A percentile compares a stretch with the other conserved stretches of the same genome.
Conservation (phyloP, 2,888 invertebrate species). For the Dryadula phaetusa region DNA sequence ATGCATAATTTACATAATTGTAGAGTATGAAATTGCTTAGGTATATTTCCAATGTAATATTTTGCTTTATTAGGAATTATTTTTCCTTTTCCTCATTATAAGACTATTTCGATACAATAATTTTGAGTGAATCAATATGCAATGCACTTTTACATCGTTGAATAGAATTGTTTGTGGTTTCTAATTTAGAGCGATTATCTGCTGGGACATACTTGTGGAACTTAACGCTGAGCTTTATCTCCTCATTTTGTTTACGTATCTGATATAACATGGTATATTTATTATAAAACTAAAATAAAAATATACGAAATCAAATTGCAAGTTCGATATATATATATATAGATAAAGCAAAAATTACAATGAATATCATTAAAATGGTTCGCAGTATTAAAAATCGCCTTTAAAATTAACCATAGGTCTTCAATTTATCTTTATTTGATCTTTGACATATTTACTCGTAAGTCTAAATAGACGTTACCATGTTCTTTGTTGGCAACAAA, state of each 20-base stretch:
- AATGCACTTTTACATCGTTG: background rate
- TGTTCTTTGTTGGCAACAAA: background rate
- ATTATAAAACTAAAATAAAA: too few relatives aligned
- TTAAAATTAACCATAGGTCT: too few relatives aligned
- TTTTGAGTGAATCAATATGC: background rate
- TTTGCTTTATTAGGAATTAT: background rate
- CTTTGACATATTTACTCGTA: background rate
- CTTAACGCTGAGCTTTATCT: too few relatives aligned
- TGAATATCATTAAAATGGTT: too few relatives aligned
- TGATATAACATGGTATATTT: too few relatives aligned
- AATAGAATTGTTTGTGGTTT: background rate
- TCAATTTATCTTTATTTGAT: background rate
- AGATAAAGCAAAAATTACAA: too few relatives aligned
- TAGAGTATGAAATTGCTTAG: slow-evolving; percentile 1
- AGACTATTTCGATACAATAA: background rate
- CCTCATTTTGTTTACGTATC: too few relatives aligned
- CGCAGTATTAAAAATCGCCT: too few relatives aligned
- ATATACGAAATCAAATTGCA: too few relatives aligned
- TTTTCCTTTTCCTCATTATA: background rate
- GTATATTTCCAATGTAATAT: slow-evolving; percentile 7
- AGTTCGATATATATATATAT: too few relatives aligned
- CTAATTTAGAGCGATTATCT: background rate
- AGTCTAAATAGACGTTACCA: too few relatives aligned
- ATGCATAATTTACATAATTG: slow-evolving; percentile 17
- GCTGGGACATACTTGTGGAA: too few relatives aligned